Evolutionary conservation across 2,797 vertebrate species (phyloP).

Genomic region (Lithobates pipiens): DNA sequence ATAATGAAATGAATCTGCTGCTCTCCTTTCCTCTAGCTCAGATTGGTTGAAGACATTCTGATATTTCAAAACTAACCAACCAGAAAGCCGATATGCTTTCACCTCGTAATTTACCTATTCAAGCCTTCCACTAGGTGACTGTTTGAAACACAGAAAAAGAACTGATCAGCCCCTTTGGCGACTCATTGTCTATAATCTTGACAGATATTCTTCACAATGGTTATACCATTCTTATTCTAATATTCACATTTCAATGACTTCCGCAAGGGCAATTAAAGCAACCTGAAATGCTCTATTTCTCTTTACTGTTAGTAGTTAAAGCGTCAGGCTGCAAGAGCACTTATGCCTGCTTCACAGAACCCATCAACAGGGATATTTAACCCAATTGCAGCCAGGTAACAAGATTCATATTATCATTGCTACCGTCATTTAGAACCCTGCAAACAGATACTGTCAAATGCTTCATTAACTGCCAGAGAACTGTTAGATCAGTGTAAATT

Average conservation of each 20-base stretch:
- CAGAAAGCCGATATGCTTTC: slow-evolving; percentile 47
- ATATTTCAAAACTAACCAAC: slow-evolving; percentile 60
- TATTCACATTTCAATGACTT: slow-evolving; percentile 41
- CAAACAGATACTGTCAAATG: no score
- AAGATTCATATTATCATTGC: no score
- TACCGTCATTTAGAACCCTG: no score
- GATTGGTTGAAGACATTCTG: slow-evolving; percentile 51
- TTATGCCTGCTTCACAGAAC: neutral
- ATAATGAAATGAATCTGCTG: slow-evolving; percentile 54
- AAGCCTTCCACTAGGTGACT: slow-evolving; percentile 30
- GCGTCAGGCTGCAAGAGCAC: neutral
- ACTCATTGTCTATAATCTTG: slow-evolving; percentile 27
- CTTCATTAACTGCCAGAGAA: no score
- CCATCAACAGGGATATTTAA: neutral
- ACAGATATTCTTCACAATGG: slow-evolving; percentile 19
- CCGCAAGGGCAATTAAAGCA: slow-evolving; percentile 8
- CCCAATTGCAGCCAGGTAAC: neutral
- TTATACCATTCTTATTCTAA: slow-evolving; percentile 26
- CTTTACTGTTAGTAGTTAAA: slow-evolving; percentile 30
- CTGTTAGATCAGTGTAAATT: no score
- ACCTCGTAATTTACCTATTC: slow-evolving; percentile 42
- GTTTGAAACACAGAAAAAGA: slow-evolving; percentile 25
- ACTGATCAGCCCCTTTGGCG: slow-evolving; percentile 6
- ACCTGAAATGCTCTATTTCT: slow-evolving; percentile 38
- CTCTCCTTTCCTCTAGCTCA: slow-evolving; percentile 41